Evolutionary conservation across 2,113 vertebrate genomes (phyloP).

Genomic region (Pholis gunnellus): DNA sequence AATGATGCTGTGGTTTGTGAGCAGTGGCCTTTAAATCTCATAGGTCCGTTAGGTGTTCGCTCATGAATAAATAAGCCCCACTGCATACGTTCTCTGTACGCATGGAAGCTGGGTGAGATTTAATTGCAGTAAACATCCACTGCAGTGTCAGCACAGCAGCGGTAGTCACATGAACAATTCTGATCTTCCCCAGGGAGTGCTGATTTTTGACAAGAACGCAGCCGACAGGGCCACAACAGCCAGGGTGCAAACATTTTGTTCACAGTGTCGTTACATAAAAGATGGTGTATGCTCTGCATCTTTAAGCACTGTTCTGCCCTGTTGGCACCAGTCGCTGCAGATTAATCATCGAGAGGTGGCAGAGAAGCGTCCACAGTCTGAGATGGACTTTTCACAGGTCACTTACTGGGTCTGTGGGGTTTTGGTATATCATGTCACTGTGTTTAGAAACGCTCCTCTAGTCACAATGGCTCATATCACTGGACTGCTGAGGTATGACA

Average conservation of each 20-base stretch:
- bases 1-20: constrained; percentile 37
- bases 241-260: constrained; percentile 46
- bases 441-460: constrained; percentile 2
- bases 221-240: constrained; percentile 43
- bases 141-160: background rate
- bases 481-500: background rate
- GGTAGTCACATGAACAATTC: background rate
- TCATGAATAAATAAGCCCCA: constrained; percentile 46
- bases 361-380: constrained; percentile 36
- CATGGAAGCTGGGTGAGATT: background rate
- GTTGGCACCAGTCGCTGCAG: constrained; percentile 31
- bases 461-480: background rate
- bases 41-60: constrained; percentile 36
- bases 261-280: constrained; percentile 43
- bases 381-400: constrained; percentile 52
- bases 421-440: constrained; percentile 26
- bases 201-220: constrained; percentile 40
- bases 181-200: background rate
- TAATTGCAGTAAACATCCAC: background rate
- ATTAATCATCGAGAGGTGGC: constrained; percentile 59
- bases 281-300: background rate
- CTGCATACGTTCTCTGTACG: background rate
- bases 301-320: constrained; percentile 10
- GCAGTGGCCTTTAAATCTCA: constrained; percentile 40
- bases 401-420: constrained; percentile 19